Evolutionary conservation across 2,888 invertebrate genomes (phyloP).

Genomic region (Venustoraphidia nigricollis): DNA sequence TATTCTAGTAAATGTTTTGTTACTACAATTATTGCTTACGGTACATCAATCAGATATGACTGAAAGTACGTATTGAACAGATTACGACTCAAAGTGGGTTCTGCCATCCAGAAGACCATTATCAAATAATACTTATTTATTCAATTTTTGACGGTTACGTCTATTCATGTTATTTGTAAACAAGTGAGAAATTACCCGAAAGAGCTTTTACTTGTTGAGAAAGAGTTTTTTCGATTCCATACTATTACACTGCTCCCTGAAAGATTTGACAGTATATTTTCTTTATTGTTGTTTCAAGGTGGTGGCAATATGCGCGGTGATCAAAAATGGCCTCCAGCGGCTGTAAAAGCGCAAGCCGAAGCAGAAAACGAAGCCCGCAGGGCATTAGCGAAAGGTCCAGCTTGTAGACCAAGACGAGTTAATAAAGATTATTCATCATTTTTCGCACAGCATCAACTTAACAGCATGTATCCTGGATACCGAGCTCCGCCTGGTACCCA

Average conservation of each 20-base stretch:
- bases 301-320: slow-evolving; percentile 75
- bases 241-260: not conserved
- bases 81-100: no score
- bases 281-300: slow-evolving; percentile 33
- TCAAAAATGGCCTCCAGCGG: slow-evolving; percentile 75
- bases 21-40: no score
- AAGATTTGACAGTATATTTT: no score
- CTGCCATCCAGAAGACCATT: no score
- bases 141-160: no score
- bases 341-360: slow-evolving; percentile 54
- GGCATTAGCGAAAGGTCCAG: slow-evolving; percentile 59
- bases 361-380: slow-evolving; percentile 58
- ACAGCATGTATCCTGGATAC: slow-evolving; percentile 67
- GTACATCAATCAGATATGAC: no score
- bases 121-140: no score
- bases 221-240: no score
- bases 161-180: not conserved
- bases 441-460: slow-evolving; percentile 68
- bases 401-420: slow-evolving; percentile 55
- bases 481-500: slow-evolving; percentile 79
- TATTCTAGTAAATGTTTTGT: no score
- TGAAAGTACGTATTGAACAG: no score
- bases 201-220: no score
- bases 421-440: slow-evolving; percentile 54
- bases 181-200: no score